These are phyloP conservation scores for Hedychridium roseum DNA, from an alignment of 2,888 invertebrate genomes.

Conservation along the genomic window DNA sequence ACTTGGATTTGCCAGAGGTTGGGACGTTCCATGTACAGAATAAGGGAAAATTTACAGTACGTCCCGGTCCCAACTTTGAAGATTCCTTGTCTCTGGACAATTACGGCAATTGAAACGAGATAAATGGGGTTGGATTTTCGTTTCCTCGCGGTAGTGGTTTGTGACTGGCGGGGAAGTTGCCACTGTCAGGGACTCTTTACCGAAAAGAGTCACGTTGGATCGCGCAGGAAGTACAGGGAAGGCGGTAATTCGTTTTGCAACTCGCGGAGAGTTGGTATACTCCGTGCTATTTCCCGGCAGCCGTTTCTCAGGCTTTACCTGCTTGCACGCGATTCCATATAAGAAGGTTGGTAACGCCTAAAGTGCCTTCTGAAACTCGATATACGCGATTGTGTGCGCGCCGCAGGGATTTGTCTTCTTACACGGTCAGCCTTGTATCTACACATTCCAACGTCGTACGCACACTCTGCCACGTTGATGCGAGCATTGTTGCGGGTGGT, in stretches of 20 bases:
- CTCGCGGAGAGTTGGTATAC: not conserved
- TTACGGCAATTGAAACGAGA: too few relatives aligned
- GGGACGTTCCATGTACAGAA: too few relatives aligned
- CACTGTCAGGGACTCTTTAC: too few relatives aligned
- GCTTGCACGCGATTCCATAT: constrained; percentile 42
- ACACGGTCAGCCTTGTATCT: not conserved
- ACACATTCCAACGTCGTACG: not conserved
- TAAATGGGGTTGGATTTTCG: too few relatives aligned
- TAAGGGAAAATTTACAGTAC: too few relatives aligned
- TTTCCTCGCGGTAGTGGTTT: too few relatives aligned
- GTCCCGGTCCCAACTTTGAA: too few relatives aligned
- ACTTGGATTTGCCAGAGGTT: too few relatives aligned
- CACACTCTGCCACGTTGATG: not conserved
- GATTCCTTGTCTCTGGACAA: too few relatives aligned
- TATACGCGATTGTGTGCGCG: constrained; percentile 17
- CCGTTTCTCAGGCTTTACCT: constrained; percentile 32
- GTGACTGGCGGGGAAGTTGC: too few relatives aligned
- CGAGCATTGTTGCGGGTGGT: not conserved
- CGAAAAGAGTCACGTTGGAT: too few relatives aligned
- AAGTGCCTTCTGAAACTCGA: constrained; percentile 43
- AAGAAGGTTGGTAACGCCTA: constrained; percentile 39
- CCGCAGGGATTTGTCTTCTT: constrained; percentile 23
- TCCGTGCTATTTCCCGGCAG: not conserved
- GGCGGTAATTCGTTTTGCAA: not conserved
- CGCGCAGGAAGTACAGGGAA: too few relatives aligned